A percentile compares a stretch with the other conserved stretches of the same genome.
Conservation (phyloP, 1,140 invertebrate genomes). For the Cydia pomonella region DNA sequence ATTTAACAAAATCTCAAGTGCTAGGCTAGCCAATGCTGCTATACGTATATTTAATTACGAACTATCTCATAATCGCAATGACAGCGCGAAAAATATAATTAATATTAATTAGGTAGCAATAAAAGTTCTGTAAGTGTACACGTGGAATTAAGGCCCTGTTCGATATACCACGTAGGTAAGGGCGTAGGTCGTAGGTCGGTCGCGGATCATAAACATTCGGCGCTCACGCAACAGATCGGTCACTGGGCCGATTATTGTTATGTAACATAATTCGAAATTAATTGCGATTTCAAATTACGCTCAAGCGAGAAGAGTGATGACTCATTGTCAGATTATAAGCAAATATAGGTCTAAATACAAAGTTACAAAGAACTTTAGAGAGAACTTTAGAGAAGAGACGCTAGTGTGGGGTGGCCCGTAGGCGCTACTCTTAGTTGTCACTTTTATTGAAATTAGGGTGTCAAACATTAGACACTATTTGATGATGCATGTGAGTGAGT, state of each 20-base stretch:
- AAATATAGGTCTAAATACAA: background rate
- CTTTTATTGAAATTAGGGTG: too few species aligned
- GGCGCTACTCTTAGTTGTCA: too few species aligned
- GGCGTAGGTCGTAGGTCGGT: background rate
- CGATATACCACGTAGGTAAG: background rate
- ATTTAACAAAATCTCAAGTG: too few species aligned
- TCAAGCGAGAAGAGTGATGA: background rate
- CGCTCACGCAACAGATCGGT: background rate
- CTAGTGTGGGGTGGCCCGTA: too few species aligned
- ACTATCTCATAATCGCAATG: too few species aligned
- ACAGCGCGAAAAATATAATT: too few species aligned
- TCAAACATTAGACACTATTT: too few species aligned
- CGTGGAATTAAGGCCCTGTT: background rate
- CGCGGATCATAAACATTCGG: background rate
- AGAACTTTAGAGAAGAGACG: too few species aligned
- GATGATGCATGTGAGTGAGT: too few species aligned
- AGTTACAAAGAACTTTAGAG: background rate
- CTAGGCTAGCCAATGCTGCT: too few species aligned
- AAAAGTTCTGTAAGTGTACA: background rate
- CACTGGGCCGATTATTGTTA: background rate
- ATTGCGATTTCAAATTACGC: background rate
- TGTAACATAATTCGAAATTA: background rate
- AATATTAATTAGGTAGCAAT: too few species aligned
- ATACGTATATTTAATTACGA: too few species aligned
- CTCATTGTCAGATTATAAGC: background rate